Percentiles rank a stretch among this genome's conserved stretches.
phyloP scores from a whole-genome alignment of 2,888 invertebrate genomes.

The Embidobia sp. region DNA sequence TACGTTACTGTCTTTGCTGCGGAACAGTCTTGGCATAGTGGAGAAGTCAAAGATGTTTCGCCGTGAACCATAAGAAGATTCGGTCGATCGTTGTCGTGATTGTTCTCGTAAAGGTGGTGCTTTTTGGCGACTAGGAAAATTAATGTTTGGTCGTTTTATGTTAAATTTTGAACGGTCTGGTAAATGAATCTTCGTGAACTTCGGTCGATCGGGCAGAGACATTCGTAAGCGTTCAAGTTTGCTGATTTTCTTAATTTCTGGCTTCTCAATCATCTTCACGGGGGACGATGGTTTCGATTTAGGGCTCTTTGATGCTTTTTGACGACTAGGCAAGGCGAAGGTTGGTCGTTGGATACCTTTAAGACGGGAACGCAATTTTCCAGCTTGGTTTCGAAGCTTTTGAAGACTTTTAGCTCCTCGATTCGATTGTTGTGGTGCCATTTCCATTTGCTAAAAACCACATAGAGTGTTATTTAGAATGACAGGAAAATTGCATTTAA shows the following conservation, averaged over 20 bases:
- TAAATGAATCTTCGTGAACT: constrained; percentile 81
- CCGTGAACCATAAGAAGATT: constrained; percentile 82
- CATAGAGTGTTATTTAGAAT: no score
- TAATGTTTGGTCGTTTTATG: constrained; percentile 83
- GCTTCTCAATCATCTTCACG: constrained; percentile 46
- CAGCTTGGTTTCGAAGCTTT: constrained; percentile 87
- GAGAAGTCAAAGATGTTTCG: constrained; percentile 87
- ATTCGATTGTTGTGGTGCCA: constrained; percentile 84
- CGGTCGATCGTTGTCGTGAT: constrained; percentile 82
- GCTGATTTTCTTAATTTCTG: constrained; percentile 69
- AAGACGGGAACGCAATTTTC: constrained; percentile 87
- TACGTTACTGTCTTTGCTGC: constrained; percentile 80
- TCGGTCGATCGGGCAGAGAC: constrained; percentile 84
- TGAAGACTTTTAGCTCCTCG: constrained; percentile 70
- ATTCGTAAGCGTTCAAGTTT: constrained; percentile 84
- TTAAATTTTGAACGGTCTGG: constrained; percentile 84
- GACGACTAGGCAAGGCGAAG: constrained; percentile 79
- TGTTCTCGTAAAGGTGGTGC: constrained; percentile 72
- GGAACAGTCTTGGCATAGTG: constrained; percentile 88
- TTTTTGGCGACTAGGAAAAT: constrained; percentile 74
- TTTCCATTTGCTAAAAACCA: constrained; percentile 83
- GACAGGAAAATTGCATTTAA: neutral
- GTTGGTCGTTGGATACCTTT: constrained; percentile 85
- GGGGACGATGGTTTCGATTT: constrained; percentile 48
- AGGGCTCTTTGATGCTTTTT: constrained; percentile 63